Evolutionary conservation across 2,797 vertebrate species (phyloP), one percentile per base, ranked within the genome.

Genomic region (Pachyuromys duprasi): DNA sequence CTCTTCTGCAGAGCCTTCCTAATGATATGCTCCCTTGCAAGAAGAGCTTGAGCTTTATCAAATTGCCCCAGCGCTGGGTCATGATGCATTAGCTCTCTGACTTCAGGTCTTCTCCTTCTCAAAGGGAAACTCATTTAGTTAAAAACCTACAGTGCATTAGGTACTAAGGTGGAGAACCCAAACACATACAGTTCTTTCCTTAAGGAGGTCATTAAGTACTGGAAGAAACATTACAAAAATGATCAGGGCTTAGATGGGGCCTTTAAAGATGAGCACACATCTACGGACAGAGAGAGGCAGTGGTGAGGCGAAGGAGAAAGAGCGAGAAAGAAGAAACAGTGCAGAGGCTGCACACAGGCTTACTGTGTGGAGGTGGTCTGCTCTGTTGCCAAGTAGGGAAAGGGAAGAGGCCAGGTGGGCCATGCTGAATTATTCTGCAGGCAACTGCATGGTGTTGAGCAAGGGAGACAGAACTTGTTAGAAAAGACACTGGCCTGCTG

Each of bases 231-330:
- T 70, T 82, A 45, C 36, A 9, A 12, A 36, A 36, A 18, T 20
- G 13, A 26, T 49, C 36, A 74, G 55, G 70, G 33, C 86, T n/a
- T 33, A 76, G 76, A 3, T 17, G 76, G 36, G 42, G 5, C 67
- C 90, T 90, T 91, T 82, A 65, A 88, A 96, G 60, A 72, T 39
- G 67, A 79, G 53, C 0, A 55, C 74, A 67, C 57, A 74, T 70
- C 33, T 75, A 49, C 20, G 9, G 49, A 24, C 57, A 81, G 22
- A 65, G 65, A 83, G 18, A 65, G 55, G 7, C 81, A 45, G 36
- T 14, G 39, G n/a, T 42, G 72, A 74, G 26, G 53, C 3, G 3
- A 6, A 45, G 4, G 8, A 18, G 18, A 57, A 3, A 9, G 7
- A 26, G 79, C n/a, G 28, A 79, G 90, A 81, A 36, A 84, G 42